A percentile compares a stretch with the other conserved stretches of the same genome.
phyloP scores from a whole-genome alignment of 2,113 vertebrate genomes.

The Eudorcas thomsonii region DNA sequence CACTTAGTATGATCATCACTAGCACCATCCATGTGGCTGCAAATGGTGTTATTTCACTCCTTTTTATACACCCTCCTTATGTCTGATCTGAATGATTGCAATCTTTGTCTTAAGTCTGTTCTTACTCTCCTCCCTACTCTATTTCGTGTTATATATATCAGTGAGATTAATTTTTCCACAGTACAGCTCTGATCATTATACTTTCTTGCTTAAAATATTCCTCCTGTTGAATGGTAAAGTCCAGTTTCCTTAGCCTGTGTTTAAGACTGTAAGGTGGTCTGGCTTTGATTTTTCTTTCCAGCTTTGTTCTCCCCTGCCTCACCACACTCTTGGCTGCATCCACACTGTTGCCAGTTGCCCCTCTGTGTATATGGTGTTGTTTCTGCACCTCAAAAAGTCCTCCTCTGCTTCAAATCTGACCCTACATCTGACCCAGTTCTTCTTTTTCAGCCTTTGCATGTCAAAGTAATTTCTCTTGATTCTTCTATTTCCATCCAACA shows the following conservation, averaged over 20 bases:
- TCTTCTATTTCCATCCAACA: background rate
- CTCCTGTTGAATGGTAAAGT: background rate
- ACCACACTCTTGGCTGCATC: background rate
- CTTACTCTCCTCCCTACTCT: background rate
- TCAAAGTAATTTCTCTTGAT: background rate
- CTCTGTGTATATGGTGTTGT: background rate
- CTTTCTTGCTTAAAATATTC: background rate
- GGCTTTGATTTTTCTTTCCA: background rate
- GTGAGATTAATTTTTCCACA: background rate
- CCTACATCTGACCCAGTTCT: rapidly evolving
- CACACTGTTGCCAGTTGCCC: too few relatives aligned
- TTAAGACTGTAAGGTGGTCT: background rate
- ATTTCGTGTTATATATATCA: background rate
- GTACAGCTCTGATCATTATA: background rate
- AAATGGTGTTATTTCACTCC: background rate
- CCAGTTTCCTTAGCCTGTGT: background rate
- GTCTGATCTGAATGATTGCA: background rate
- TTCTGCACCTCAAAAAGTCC: background rate
- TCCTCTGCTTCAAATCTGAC: background rate
- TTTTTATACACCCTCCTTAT: background rate
- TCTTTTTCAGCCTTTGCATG: background rate
- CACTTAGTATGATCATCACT: background rate
- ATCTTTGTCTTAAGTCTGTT: background rate
- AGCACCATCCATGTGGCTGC: background rate
- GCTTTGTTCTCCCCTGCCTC: background rate